Evolutionary conservation across 2,113 vertebrate genomes (phyloP).

Genomic region (Varanus salvator): DNA sequence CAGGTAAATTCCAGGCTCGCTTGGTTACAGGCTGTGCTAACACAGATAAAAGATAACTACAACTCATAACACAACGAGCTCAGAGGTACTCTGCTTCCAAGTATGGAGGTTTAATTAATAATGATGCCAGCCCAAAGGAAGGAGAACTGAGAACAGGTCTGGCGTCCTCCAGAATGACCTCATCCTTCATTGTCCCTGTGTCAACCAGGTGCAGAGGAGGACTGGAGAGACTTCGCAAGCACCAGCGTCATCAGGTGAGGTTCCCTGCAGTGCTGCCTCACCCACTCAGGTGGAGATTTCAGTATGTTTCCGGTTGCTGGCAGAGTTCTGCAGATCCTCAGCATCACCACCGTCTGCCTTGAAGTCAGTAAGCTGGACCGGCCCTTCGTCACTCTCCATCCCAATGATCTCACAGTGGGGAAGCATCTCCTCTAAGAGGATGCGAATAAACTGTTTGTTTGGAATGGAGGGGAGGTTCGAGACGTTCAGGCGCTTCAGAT

Average conservation of each 20-base stretch:
- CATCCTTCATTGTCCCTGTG: not conserved
- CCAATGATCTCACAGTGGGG: constrained; percentile 82
- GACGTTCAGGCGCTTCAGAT: constrained; percentile 80
- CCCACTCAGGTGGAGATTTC: not conserved
- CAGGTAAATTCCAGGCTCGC: not conserved
- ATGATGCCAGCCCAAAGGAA: not conserved
- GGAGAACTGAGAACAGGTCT: not conserved
- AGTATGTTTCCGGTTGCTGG: not conserved
- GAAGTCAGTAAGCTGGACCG: fast-evolving
- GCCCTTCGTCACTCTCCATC: constrained; percentile 65
- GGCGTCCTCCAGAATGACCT: not conserved
- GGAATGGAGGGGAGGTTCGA: constrained; percentile 79
- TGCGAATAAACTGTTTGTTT: constrained; percentile 78
- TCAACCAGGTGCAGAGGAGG: too few species aligned
- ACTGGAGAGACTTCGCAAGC: too few species aligned
- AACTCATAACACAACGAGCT: too few species aligned
- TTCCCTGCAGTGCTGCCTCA: too few species aligned
- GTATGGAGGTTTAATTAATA: not conserved
- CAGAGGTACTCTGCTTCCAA: not conserved
- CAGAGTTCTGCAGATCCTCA: not conserved
- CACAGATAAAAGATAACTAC: not conserved
- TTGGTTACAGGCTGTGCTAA: not conserved
- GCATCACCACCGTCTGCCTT: fast-evolving
- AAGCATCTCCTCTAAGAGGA: constrained; percentile 89
- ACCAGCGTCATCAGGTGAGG: too few species aligned